These are phyloP conservation scores for Amphipoea oculea DNA, from an alignment of 2,888 invertebrate genomes.

Conservation along the genomic window DNA sequence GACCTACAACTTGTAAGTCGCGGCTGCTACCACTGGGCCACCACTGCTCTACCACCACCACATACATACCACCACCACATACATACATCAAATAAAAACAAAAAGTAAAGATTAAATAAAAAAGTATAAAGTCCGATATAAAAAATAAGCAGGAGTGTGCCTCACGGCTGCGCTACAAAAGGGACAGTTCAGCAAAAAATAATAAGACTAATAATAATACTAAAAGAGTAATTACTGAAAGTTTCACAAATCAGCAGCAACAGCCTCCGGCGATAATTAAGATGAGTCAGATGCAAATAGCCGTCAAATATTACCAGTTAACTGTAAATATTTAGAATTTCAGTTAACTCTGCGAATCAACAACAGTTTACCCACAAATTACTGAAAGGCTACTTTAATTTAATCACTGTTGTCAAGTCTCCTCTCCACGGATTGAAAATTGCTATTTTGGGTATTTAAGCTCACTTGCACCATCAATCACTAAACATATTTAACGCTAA, in stretches of 20 bases:
- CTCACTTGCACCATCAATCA: not conserved
- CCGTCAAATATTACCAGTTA: not conserved
- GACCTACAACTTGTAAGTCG: no score
- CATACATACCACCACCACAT: no score
- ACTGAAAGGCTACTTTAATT: not conserved
- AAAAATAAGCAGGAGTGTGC: no score
- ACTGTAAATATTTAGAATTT: slow-evolving; percentile 42
- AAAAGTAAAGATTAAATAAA: no score
- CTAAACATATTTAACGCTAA: not conserved
- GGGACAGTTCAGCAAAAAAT: no score
- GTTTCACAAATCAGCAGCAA: slow-evolving; percentile 29
- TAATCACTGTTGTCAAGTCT: not conserved
- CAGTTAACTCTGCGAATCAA: slow-evolving; percentile 6
- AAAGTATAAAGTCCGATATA: no score
- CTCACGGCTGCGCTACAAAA: no score
- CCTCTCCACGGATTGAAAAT: not conserved
- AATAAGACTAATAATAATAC: no score
- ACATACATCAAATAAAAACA: no score
- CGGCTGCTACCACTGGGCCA: no score
- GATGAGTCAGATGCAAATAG: slow-evolving; percentile 45
- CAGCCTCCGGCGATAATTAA: slow-evolving; percentile 43
- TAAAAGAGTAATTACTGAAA: slow-evolving; percentile 6
- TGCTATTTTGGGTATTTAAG: not conserved
- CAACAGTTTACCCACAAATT: slow-evolving; percentile 1
- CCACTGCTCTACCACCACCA: no score